Percentiles rank a stretch among this genome's conserved stretches.
Evolutionary conservation across 1,140 invertebrate species (phyloP).

Genomic region (Paralvinella palmiformis): DNA sequence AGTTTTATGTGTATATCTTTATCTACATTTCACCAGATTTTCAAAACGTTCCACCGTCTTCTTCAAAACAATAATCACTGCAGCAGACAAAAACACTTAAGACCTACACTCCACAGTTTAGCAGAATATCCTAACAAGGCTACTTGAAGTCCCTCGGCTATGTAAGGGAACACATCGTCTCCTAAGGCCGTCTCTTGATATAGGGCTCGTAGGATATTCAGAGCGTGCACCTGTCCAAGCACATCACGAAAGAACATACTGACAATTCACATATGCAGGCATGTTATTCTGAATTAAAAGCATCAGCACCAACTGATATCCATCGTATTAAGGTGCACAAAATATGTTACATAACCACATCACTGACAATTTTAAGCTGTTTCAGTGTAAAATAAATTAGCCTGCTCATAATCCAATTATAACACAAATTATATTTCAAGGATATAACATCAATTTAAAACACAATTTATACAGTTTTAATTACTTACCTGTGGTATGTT

Average conservation of each 20-base stretch:
- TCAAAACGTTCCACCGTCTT: no score
- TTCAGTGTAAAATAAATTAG: no score
- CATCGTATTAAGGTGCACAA: conserved; percentile 18
- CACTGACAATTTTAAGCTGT: no score
- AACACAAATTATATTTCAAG: no score
- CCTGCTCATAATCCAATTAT: no score
- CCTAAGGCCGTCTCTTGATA: conserved; percentile 70
- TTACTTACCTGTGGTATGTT: conserved; percentile 14
- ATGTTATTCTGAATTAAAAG: no score
- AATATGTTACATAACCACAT: background rate
- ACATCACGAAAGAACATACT: no score
- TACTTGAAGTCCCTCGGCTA: conserved; percentile 64
- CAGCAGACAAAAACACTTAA: conserved; percentile 8
- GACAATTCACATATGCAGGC: no score
- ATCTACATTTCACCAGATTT: no score
- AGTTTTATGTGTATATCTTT: no score
- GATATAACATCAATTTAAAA: background rate
- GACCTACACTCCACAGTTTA: conserved; percentile 70
- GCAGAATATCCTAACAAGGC: conserved; percentile 71
- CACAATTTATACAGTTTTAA: background rate
- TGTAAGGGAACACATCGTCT: conserved; percentile 65
- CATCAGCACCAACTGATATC: no score
- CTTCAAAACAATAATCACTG: no score
- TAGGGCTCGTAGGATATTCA: conserved; percentile 79
- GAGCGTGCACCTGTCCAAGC: conserved; percentile 61